Conservation (phyloP, 2,797 vertebrate species). For the Mormyrops boulengeri region DNA sequence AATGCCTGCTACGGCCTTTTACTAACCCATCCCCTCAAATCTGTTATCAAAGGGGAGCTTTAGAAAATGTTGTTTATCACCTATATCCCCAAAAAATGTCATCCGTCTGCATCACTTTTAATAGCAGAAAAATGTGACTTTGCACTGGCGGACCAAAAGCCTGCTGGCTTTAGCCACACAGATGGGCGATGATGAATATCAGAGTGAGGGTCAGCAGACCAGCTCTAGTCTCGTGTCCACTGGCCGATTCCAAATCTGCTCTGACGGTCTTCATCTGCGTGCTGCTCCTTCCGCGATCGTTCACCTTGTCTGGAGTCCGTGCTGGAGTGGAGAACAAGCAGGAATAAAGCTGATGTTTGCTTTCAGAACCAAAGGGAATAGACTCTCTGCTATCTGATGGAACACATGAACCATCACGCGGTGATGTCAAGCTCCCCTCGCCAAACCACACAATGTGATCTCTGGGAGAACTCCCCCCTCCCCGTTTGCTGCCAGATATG, state of each 20-base stretch:
- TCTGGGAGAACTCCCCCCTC: neutral
- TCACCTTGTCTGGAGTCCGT: constrained; percentile 57
- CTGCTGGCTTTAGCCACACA: neutral
- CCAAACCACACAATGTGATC: neutral
- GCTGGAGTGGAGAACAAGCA: constrained; percentile 17
- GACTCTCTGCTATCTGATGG: neutral
- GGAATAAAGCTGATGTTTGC: neutral
- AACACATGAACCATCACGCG: neutral
- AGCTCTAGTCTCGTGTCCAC: neutral
- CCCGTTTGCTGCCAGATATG: neutral
- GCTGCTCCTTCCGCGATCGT: constrained; percentile 50
- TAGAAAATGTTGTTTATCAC: neutral
- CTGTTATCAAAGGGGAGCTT: neutral
- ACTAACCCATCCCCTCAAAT: neutral
- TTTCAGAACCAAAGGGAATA: neutral
- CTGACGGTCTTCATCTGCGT: constrained; percentile 36
- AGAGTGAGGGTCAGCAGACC: neutral
- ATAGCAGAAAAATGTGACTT: neutral
- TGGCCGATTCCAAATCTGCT: neutral
- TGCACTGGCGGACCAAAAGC: neutral
- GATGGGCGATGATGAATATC: neutral
- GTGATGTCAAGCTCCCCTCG: neutral
- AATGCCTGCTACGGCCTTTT: neutral
- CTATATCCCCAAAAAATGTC: neutral
- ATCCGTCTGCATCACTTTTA: neutral